Percentiles rank a stretch among this genome's conserved stretches.
Conservation (phyloP, 64 coral and sea anemone species). For the Trachythela sp. region DNA sequence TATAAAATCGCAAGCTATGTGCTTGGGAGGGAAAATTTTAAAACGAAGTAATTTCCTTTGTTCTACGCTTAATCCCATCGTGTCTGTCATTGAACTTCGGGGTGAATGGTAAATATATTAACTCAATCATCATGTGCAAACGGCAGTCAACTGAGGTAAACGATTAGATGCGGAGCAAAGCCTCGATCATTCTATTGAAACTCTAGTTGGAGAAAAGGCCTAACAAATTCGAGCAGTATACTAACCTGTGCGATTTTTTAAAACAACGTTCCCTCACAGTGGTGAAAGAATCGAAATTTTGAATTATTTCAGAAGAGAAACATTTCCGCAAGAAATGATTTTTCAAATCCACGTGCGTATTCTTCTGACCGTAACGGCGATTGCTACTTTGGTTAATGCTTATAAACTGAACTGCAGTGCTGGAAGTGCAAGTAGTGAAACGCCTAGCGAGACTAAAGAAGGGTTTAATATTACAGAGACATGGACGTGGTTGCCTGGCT, state of each 20-base stretch:
- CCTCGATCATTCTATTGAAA: neutral
- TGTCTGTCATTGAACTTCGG: constrained; percentile 15
- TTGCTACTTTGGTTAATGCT: neutral
- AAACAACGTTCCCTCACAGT: neutral
- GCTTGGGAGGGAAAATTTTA: neutral
- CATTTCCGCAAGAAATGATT: neutral
- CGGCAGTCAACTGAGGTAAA: neutral
- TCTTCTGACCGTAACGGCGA: neutral
- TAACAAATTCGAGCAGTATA: neutral
- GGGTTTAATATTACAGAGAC: neutral
- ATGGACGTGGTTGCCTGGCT: neutral
- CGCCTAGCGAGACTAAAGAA: neutral
- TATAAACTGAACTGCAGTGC: neutral
- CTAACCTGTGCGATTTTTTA: neutral
- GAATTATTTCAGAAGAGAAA: neutral
- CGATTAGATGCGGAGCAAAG: neutral
- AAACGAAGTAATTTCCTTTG: neutral
- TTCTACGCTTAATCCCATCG: constrained; percentile 13
- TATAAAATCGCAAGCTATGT: neutral
- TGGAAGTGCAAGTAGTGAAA: neutral
- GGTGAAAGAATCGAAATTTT: neutral
- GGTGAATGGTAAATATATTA: constrained; percentile 34
- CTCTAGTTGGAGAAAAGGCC: neutral
- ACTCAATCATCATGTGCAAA: constrained; percentile 11
- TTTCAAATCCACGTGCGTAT: neutral